phyloP scores from a whole-genome alignment of 2,888 invertebrate species.

The Coremacera marginata region DNA sequence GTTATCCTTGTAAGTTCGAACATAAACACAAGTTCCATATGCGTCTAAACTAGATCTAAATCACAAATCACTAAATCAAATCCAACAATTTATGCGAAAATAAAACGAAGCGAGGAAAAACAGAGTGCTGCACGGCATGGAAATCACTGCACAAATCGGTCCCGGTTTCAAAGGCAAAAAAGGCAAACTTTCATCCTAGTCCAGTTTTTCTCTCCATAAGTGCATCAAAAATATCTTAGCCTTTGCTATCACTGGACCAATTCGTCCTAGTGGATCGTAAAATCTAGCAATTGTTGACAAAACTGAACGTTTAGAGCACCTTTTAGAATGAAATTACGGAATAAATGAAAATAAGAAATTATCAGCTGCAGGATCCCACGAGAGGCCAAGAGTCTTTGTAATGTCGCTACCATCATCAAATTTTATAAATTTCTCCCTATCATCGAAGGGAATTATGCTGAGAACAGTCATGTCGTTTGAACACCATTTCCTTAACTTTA shows the following conservation, averaged over 20 bases:
- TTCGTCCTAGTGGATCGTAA: constrained; percentile 40
- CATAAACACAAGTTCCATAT: constrained; percentile 16
- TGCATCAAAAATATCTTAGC: constrained; percentile 41
- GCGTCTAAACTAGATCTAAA: not conserved
- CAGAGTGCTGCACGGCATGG: not conserved
- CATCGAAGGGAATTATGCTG: not conserved
- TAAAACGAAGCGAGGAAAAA: constrained; percentile 36
- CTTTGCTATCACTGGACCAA: constrained; percentile 42
- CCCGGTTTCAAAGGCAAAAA: constrained; percentile 21
- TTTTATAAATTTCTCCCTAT: not conserved
- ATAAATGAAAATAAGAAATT: constrained; percentile 37
- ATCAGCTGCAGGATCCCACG: constrained; percentile 39
- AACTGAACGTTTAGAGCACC: not conserved
- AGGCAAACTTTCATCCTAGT: constrained; percentile 43
- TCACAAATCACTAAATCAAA: constrained; percentile 46
- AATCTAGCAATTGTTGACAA: not conserved
- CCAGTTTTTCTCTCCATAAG: constrained; percentile 34
- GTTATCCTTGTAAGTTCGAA: not conserved
- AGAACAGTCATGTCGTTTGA: constrained; percentile 31
- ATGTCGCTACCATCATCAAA: constrained; percentile 37
- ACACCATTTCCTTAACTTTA: constrained; percentile 43
- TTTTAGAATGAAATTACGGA: not conserved
- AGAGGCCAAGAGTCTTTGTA: constrained; percentile 42
- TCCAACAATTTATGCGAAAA: constrained; percentile 5
- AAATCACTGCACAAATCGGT: constrained; percentile 12